These are phyloP conservation scores for Formica selysi DNA, from an alignment of 1,140 invertebrate genomes.

Conservation along the genomic window DNA sequence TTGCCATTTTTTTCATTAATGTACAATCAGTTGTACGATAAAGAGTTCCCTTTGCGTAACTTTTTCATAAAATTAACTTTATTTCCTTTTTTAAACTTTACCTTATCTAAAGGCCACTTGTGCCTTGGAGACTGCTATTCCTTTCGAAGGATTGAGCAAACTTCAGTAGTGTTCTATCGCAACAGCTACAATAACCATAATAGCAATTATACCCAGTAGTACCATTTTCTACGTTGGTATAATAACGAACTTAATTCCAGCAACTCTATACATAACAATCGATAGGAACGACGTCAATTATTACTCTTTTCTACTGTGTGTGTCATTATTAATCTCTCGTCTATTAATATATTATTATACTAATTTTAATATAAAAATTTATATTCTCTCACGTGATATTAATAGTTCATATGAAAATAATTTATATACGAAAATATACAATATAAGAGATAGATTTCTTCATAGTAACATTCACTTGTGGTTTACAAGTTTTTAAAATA, in stretches of 20 bases:
- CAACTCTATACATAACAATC: not conserved
- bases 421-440: not conserved
- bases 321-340: not conserved
- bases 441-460: not conserved
- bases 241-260: constrained; percentile 13
- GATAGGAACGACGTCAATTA: not conserved
- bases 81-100: not conserved
- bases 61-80: constrained; percentile 14
- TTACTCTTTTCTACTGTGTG: too few species aligned
- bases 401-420: not conserved
- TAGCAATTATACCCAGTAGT: not conserved
- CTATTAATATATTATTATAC: not conserved
- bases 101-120: not conserved
- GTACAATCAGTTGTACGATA: not conserved
- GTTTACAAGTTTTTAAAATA: not conserved
- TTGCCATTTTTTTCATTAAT: not conserved
- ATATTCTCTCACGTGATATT: not conserved
- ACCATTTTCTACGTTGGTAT: not conserved
- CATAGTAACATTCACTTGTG: not conserved
- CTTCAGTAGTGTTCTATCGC: not conserved
- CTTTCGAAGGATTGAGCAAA: not conserved
- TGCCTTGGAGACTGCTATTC: not conserved
- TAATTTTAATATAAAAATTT: not conserved
- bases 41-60: not conserved
- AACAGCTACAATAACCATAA: not conserved